Base-by-base conservation (phyloP, 2,797 vertebrate species). In the Hoplostethus mediterraneus region DNA sequence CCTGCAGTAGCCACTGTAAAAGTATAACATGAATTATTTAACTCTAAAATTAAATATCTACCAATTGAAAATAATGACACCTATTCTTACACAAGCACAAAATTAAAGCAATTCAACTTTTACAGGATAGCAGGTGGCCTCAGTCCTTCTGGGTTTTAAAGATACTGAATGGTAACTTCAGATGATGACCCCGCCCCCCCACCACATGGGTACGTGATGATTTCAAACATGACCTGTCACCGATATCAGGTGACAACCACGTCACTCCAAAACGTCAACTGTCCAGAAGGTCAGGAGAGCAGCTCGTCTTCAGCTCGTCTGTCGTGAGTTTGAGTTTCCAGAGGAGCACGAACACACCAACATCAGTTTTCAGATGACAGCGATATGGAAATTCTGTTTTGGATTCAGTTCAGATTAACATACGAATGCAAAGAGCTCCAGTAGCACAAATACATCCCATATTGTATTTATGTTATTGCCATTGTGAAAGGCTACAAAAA, bases 401-500 rank as follows among this genome's bases (percentile, higher is more conserved):
- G 5, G 38, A 10, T 40, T 40, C 38, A 40, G 38, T 40, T 33
- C 33, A 33, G 33, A 33, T 33, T 40, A 40, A 40, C 6, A 40
- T 40, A 40, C 10, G 7, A 40, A 40, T 40, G 7, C 9, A 10
- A 40, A 40, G 38, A 40, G 7, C 38, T 8, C 38, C 38, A 40
- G 38, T 40, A 10, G 38, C 2, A 59, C 4, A 36, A 42, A 36
- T 31, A 21, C 38, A 40, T 40, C 38, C 38, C 38, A 9, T 16
- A 36, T 51, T 6, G 2, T 17, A 40, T 53, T 38, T 72, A 10
- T 33, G 54, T 56, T 36, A 33, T 36, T 33, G 31, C 30, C 28
- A 47, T 38, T 52, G n/a, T 6, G 56, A 75, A 16, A 3, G 63
- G 61, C 48, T 55, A 44, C 54, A 48, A 8, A 25, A 31, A 1